Evolutionary conservation across 2,797 vertebrate species (phyloP), one percentile per base, ranked within the genome.

Genomic region (Serranus cabrilla): DNA sequence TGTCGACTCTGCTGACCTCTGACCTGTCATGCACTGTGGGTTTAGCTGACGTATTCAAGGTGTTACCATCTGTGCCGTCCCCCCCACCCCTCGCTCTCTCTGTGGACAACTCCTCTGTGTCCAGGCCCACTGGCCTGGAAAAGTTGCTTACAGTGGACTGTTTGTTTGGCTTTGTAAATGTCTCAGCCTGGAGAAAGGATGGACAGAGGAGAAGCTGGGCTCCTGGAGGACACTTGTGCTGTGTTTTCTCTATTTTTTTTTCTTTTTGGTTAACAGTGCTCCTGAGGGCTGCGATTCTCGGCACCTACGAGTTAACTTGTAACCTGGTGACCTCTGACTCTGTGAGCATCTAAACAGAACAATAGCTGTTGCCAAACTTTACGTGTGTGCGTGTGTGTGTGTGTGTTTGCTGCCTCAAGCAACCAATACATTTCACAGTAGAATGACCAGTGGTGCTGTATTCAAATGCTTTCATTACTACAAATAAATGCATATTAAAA

Each of bases 41-140:
- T 91, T 93, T 85, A 85, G 80, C 78, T 74, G 83, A 91, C 83
- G 77, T 87, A 90, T 91, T 92, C 84, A 93, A 93, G 92, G 91
- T 93, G 90, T 91, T 87, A 56, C 89, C 91, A 90, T 93, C 91
- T 92, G 91, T 86, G 86, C 47, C 2, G 25, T 14, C 14, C 37
- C 59, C 76, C 43, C 42, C 47, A 40, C 34, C 59, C 57, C 70
- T 34, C 12, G 23, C 42, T 81, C 66, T 82, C 83, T 79, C 59
- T 40, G 37, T 25, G 75, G 74, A 89, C 82, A 87, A 87, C 79
- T 71, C 68, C 58, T 82, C 86, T 82, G 82, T 91, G 91, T 94
- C 87, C 86, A 47, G 57, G 74, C 16, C 74, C 84, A 70, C 70
- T 89, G 90, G 85, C 21, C 76, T 92, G 91, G 90, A 93, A 92